Conservation (phyloP, 2,888 invertebrate species). For the Coleophora deauratella region DNA sequence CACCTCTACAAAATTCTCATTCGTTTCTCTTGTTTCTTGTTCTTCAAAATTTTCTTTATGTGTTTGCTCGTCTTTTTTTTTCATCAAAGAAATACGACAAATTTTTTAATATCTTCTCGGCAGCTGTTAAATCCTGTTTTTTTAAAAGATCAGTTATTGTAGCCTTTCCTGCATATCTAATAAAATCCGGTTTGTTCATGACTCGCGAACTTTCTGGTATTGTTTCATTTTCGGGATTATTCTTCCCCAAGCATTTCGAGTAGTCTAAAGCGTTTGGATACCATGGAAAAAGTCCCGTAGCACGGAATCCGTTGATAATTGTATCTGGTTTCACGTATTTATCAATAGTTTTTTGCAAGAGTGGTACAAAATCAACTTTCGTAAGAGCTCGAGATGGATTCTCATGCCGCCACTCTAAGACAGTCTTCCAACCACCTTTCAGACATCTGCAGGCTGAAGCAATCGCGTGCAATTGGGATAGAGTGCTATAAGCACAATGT, state of each 20-base stretch:
- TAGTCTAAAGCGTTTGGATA: slow-evolving; percentile 16
- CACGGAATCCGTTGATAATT: slow-evolving; percentile 19
- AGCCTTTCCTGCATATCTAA: not conserved
- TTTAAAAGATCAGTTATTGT: no score
- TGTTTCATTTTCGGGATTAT: not conserved
- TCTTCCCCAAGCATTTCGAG: slow-evolving; percentile 6
- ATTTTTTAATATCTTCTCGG: no score
- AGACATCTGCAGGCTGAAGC: slow-evolving; percentile 22
- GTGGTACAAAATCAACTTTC: slow-evolving; percentile 18
- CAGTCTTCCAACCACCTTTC: slow-evolving; percentile 17
- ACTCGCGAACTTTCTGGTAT: not conserved
- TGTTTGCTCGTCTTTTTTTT: no score
- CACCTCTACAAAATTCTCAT: no score
- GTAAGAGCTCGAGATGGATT: slow-evolving; percentile 13
- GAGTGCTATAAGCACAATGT: slow-evolving; percentile 16
- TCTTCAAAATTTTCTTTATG: no score
- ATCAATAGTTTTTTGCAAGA: slow-evolving; percentile 15
- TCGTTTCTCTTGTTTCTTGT: no score
- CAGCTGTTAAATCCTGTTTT: no score
- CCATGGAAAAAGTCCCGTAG: slow-evolving; percentile 15
- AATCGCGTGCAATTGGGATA: slow-evolving; percentile 20
- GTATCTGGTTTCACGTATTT: slow-evolving; percentile 9
- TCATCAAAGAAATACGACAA: no score
- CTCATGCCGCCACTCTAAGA: slow-evolving; percentile 15
- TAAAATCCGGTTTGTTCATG: not conserved